Base-by-base conservation (phyloP, 1,140 invertebrate species). In the Eriosoma lanigerum region DNA sequence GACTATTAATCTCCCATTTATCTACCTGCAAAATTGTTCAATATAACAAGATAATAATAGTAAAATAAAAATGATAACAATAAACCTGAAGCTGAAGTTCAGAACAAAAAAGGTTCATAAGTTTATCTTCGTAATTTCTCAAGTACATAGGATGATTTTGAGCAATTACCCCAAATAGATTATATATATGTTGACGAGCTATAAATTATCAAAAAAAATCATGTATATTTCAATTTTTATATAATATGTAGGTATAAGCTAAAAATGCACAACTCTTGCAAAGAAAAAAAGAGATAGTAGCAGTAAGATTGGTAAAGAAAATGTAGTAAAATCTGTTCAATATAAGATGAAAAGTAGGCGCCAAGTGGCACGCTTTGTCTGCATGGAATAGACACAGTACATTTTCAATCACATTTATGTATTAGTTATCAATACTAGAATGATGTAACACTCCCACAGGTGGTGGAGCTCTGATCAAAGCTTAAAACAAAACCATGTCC, bases 81-180 rank as follows among this genome's bases (percentile, higher is more conserved):
- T 48, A 15, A 70, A 70, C 66, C 21, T 48, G 66, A 70, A 21
- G 44, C 38, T 70, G 66, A 10, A 70, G 38, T 70, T 70, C 66
- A n/a, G 46, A 46, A 70, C 32, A 70, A 70, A 70, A 70, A 3
- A 70, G 21, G 17, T 70, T 70, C 38, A 70, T 48, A 15, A 70
- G 66, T 70, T 70, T 70, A 48, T 70, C 66, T 70, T 70, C 44
- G 26, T 70, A 70, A 48, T 46, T 48, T 24, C 6, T 46, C 46
- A 70, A 48, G 21, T 48, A 48, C 44, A 70, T 70, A 46, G 66
- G 66, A 70, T 70, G 66, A 70, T 70, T 12, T 46, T 70, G 32
- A 44, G 66, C 38, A 70, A 70, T 70, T 70, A 70, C 38, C 21
- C 38, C 66, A 48, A 70, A 70, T 46, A 70, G 38, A 46, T 26